phyloP scores from a whole-genome alignment of 2,797 vertebrate species.

The Thamnophis elegans region DNA sequence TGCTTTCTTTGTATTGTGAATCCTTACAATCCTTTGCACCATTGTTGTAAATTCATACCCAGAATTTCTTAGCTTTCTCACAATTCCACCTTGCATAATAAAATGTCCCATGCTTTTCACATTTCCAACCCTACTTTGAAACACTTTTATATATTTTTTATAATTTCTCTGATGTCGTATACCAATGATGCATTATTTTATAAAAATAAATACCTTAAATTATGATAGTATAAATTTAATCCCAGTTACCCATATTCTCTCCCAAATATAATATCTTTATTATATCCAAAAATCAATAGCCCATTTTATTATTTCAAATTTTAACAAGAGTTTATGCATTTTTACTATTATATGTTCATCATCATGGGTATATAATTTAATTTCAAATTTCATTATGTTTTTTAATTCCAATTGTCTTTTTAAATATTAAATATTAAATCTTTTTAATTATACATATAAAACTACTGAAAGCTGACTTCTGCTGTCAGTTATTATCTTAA shows the following conservation, averaged over 20 bases:
- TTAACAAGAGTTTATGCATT: not conserved
- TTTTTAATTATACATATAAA: not conserved
- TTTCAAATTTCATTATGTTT: not conserved
- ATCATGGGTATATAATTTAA: not conserved
- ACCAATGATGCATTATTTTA: not conserved
- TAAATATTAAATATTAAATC: not conserved
- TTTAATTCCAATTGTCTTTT: not conserved
- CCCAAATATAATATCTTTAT: not conserved
- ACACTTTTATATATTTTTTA: too few relatives aligned
- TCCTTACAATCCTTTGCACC: too few relatives aligned
- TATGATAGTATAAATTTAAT: not conserved
- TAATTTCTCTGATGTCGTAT: too few relatives aligned
- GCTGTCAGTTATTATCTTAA: not conserved
- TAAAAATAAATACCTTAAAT: not conserved
- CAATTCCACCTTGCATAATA: too few relatives aligned
- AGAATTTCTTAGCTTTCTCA: too few relatives aligned
- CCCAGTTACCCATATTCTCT: not conserved
- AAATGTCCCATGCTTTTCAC: too few relatives aligned
- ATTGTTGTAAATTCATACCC: too few relatives aligned
- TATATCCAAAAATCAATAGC: not conserved
- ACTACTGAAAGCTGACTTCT: not conserved
- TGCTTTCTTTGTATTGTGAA: too few relatives aligned
- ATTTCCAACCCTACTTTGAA: too few relatives aligned
- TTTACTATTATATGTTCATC: not conserved
- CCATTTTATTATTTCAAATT: not conserved